Evolutionary conservation across 2,113 vertebrate species (phyloP).

Genomic region (Ascaphus truei): DNA sequence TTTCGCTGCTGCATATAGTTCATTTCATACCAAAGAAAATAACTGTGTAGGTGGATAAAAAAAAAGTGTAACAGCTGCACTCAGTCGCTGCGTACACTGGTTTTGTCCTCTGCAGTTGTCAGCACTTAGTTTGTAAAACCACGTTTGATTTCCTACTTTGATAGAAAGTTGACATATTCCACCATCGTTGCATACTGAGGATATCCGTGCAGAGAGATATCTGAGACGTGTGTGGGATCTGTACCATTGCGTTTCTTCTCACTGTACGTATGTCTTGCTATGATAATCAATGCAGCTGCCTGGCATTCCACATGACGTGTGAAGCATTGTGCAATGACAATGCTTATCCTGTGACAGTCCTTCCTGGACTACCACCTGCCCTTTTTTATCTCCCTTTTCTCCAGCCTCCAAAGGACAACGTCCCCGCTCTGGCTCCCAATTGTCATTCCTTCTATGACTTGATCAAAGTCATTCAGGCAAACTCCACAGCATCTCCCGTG

Average conservation of each 20-base stretch:
- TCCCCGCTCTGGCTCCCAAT: too few species aligned
- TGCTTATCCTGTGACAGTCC: background rate
- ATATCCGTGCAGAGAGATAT: too few species aligned
- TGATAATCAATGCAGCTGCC: too few species aligned
- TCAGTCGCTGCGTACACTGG: constrained; percentile 6
- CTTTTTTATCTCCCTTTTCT: background rate
- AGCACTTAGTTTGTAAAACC: background rate
- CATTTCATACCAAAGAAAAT: constrained; percentile 31
- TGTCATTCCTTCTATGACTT: too few species aligned
- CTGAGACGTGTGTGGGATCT: too few species aligned
- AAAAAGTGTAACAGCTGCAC: constrained; percentile 57
- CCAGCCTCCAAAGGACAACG: too few species aligned
- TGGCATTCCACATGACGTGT: background rate
- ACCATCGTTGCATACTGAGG: too few species aligned
- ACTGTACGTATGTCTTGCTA: too few species aligned
- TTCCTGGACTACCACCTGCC: background rate
- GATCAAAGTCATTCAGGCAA: too few species aligned
- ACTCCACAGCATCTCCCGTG: too few species aligned
- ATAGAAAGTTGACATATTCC: background rate
- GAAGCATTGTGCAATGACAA: background rate
- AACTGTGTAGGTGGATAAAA: constrained; percentile 57
- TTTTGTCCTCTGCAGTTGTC: constrained; percentile 6
- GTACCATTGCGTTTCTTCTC: too few species aligned
- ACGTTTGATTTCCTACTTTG: background rate
- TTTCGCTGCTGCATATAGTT: constrained; percentile 42